Conservation (phyloP, 2,113 vertebrate species). For the Gymnogyps californianus region DNA sequence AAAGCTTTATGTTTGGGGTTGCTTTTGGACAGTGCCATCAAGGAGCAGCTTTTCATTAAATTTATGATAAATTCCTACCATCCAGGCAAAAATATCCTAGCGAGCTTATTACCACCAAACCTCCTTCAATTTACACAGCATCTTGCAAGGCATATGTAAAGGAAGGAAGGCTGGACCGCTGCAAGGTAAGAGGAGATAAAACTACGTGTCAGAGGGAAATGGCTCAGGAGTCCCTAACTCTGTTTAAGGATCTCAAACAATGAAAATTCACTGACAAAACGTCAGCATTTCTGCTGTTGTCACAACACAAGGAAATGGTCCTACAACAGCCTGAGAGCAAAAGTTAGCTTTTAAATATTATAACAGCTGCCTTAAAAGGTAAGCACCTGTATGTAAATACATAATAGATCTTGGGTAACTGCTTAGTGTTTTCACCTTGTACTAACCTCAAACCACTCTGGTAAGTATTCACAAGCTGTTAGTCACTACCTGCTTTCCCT, state of each 20-base stretch:
- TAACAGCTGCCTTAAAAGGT: neutral
- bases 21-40: neutral
- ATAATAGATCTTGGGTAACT: neutral
- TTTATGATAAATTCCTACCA: neutral
- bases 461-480: neutral
- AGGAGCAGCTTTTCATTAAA: neutral
- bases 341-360: neutral
- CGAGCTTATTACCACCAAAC: neutral
- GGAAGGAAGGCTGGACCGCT: neutral
- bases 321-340: neutral
- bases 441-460: neutral
- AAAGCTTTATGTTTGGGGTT: neutral
- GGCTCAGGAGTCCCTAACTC: neutral
- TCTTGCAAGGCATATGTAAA: neutral
- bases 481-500: neutral
- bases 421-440: neutral
- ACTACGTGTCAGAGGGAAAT: neutral
- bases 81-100: neutral
- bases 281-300: neutral
- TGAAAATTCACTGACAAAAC: neutral
- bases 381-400: neutral
- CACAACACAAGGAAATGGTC: neutral
- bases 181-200: neutral
- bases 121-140: neutral
- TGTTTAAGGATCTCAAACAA: neutral